Percentiles rank a stretch among this genome's conserved stretches.
These are phyloP conservation scores for Drosophila novamexicana DNA, from an alignment of 1,140 invertebrate species.

Conservation along the genomic window DNA sequence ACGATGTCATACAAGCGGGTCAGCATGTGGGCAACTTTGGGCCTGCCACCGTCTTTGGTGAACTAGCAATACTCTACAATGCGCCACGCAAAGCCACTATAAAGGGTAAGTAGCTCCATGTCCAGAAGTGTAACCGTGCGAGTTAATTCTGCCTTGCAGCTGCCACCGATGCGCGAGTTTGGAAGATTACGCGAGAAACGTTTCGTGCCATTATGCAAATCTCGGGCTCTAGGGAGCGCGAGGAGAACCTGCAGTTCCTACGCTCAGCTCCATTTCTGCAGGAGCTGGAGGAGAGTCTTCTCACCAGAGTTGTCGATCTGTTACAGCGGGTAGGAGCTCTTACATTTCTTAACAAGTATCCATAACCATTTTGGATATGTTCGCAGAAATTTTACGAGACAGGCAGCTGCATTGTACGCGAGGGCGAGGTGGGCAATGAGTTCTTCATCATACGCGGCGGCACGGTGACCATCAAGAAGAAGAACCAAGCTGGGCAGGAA, in stretches of 20 bases:
- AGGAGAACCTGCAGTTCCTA: slow-evolving; percentile 94
- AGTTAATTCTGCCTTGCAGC: slow-evolving; percentile 85
- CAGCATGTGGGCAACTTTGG: slow-evolving; percentile 92
- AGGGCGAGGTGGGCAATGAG: slow-evolving; percentile 97
- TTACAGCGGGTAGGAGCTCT: slow-evolving; percentile 91
- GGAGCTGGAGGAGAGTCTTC: slow-evolving; percentile 91
- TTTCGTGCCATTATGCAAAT: slow-evolving; percentile 96
- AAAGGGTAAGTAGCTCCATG: slow-evolving; percentile 86
- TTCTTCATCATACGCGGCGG: slow-evolving; percentile 98
- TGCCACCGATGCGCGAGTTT: slow-evolving; percentile 92
- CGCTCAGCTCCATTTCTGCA: slow-evolving; percentile 93
- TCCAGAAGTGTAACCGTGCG: not conserved
- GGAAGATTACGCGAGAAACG: slow-evolving; percentile 93
- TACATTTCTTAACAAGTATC: not conserved
- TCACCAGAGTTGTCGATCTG: slow-evolving; percentile 95
- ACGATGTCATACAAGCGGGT: slow-evolving; percentile 93
- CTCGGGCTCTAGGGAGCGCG: slow-evolving; percentile 90
- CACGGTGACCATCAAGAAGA: slow-evolving; percentile 91
- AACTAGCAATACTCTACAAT: slow-evolving; percentile 96
- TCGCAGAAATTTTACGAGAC: slow-evolving; percentile 88
- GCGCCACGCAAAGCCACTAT: slow-evolving; percentile 95
- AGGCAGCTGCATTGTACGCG: slow-evolving; percentile 94
- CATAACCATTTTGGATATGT: not conserved
- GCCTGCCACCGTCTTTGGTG: slow-evolving; percentile 95
- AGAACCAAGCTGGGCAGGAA: slow-evolving; percentile 86